Base-by-base conservation (phyloP, 37 sponge, comb jelly and placozoan genomes). In the Lycopodina hypogea region DNA sequence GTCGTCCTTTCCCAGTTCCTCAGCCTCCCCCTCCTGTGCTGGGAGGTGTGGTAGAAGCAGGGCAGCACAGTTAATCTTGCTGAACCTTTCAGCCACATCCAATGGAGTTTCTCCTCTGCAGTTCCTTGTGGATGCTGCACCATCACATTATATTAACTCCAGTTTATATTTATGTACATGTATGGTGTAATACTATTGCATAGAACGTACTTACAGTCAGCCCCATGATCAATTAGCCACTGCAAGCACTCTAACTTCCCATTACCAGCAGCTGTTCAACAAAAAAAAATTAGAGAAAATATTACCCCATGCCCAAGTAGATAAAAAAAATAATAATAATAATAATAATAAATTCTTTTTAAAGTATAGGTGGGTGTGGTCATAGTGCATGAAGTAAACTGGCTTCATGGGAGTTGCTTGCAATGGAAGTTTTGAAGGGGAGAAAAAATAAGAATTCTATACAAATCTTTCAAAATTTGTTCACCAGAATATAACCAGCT, bases 191-290 rank as follows among this genome's bases (percentile, higher is more conserved):
- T n/a, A n/a, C n/a, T n/a, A 60, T 3, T 60, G 12, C 28, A 60
- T 15, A 29, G 29, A 7, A 60, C n/a, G 42, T 55, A 60, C 93
- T 83, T 61, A 93, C 94, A 65, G 81, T 94, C 86, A 33, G 92
- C 89, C 61, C 92, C 95, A 37, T 86, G 84, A 51, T 94, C 89
- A 0, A 94, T 50, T 56, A 94, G 68, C 89, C 89, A 91, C 80
- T 84, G 84, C 23, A 94, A 55, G 56, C 91, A 91, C 3, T 88
- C 61, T 0, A 55, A 19, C 8, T 88, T 92, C 8, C 92, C 95
- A 81, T 87, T 81, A 33, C 86, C 83, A 18, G 95, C 89, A 67
- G 95, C 95, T 87, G 56, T 45, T 15, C 18, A 65, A 63, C 3
- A 45, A 34, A 30, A 53, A 51, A 29, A 59, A 22, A 53, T 42